Percentiles rank a stretch among this genome's conserved stretches.
Conservation (phyloP, 2,888 invertebrate genomes). For the Drosophila yooni region DNA sequence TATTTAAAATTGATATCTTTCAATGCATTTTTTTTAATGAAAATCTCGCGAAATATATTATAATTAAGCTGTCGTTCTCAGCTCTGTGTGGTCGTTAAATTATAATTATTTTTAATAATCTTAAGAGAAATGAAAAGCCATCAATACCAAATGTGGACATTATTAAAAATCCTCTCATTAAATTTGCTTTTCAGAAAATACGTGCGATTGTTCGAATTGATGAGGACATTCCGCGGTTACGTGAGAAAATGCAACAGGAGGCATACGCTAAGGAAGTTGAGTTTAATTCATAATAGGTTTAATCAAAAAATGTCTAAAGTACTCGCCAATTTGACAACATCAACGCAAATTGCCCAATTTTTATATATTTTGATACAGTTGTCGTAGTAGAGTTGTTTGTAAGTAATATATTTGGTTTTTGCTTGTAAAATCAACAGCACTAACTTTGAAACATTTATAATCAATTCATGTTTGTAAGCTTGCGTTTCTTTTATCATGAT, state of each 20-base stretch:
- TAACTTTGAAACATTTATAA: constrained; percentile 3
- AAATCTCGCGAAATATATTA: background rate
- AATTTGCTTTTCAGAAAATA: constrained; percentile 89
- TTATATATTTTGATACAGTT: constrained; percentile 32
- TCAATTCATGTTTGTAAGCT: constrained; percentile 12
- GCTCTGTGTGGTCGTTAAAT: background rate
- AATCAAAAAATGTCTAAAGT: constrained; percentile 15
- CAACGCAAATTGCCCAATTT: constrained; percentile 21
- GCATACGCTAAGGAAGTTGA: constrained; percentile 78
- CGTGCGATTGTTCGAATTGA: constrained; percentile 93
- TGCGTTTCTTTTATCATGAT: constrained; percentile 11
- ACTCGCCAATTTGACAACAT: constrained; percentile 24
- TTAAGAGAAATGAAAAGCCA: background rate
- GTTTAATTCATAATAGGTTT: constrained; percentile 75
- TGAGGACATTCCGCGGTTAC: constrained; percentile 91
- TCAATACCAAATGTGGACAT: background rate
- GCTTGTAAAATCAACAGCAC: constrained; percentile 12
- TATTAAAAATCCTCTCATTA: background rate
- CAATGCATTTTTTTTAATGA: background rate
- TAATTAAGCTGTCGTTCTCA: background rate
- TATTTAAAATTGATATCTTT: background rate
- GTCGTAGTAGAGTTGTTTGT: constrained; percentile 18
- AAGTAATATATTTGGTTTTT: constrained; percentile 12
- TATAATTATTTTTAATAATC: background rate
- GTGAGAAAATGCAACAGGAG: constrained; percentile 91